Evolutionary conservation across 1,140 invertebrate species (phyloP).

Genomic region (Oscheius sp.): DNA sequence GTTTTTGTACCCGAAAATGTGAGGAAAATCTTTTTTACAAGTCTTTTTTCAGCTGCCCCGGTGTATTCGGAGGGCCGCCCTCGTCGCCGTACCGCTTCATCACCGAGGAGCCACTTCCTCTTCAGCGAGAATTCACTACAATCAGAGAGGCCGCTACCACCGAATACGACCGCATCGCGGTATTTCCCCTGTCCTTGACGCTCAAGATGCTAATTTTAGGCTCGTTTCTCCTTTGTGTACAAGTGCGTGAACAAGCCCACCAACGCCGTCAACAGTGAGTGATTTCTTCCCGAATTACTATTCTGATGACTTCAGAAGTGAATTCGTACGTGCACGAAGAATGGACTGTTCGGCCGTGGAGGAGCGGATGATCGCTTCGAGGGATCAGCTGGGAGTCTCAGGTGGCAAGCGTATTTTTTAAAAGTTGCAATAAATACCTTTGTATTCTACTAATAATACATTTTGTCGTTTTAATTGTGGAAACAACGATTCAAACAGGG

Average conservation of each 20-base stretch:
- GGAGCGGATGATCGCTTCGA: too few species aligned
- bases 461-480: too few species aligned
- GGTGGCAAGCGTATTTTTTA: too few species aligned
- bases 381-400: too few species aligned
- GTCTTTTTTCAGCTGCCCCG: slow-evolving; percentile 41
- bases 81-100: slow-evolving; percentile 21
- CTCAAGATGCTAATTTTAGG: neutral
- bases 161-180: slow-evolving; percentile 41
- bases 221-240: neutral
- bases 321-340: slow-evolving; percentile 50
- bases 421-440: too few species aligned
- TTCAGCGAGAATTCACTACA: slow-evolving; percentile 47
- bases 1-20: too few species aligned
- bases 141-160: slow-evolving; percentile 40
- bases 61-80: slow-evolving; percentile 42
- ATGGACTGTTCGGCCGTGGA: slow-evolving; percentile 52
- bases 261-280: neutral
- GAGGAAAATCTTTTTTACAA: neutral
- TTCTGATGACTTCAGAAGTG: too few species aligned
- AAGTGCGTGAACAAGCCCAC: neutral
- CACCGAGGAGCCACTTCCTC: slow-evolving; percentile 42
- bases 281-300: too few species aligned
- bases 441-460: too few species aligned
- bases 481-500: too few species aligned
- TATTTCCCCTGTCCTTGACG: neutral